Base-by-base conservation (phyloP, 2,888 invertebrate genomes). In the Agonum fuliginosum region DNA sequence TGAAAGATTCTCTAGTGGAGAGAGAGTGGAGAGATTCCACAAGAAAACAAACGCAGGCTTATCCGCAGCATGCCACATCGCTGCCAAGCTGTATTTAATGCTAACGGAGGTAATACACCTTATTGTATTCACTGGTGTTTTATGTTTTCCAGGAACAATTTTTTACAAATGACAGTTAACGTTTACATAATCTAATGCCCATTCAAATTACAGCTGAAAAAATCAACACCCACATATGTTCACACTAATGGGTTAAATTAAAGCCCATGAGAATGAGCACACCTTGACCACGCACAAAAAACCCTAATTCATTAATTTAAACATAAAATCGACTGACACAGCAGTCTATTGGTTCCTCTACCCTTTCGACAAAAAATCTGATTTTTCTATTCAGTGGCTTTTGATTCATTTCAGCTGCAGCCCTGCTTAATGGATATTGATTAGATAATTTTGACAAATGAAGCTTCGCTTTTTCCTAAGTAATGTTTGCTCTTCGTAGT, bases 281-380 rank as follows among this genome's bases (percentile, higher is more conserved):
- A 30, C 58, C 58, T 62, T 62, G 58, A 14, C 17, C n/a, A n/a
- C 17, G 58, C 22, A 22, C 51, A 22, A 46, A 46, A 46, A 46
- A 46, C 46, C 12, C 22, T 17, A 12, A 14, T 62, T 30, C 58
- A 62, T 62, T 62, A 27, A n/a, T 62, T 30, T 30, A 62, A 30
- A 54, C 54, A 62, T 30, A 30, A 27, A 62, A 46, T 46, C 30
- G 30, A 17, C 46, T 46, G 46, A 46, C 46, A 17, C 46, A 46
- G 14, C 46, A 46, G 37, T 37, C 37, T n/a, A 3, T 1, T 12
- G 12, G 41, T 41, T 12, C 14, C 14, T 12, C 43, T 58, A 30
- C 58, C 58, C 58, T 62, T 62, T 62, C 58, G 10, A 62, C 58
- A 62, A 62, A 62, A 62, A 62, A 62, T 51, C 58, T 62, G 58